A percentile compares a stretch with the other conserved stretches of the same genome.
Evolutionary conservation across 2,113 vertebrate genomes (phyloP).

Genomic region (Alouatta palliata): DNA sequence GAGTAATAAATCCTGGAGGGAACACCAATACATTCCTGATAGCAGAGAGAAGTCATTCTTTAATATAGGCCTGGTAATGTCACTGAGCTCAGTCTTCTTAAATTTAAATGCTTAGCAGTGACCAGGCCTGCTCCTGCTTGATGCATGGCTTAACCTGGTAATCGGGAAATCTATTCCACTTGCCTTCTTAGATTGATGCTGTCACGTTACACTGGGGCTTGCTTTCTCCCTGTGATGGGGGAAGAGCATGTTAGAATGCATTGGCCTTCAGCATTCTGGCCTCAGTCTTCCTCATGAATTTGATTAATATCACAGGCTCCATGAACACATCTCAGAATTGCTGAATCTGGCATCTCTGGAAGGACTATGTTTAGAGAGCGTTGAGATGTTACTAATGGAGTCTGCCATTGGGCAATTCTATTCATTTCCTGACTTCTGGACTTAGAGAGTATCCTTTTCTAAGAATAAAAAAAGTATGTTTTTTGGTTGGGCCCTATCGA

Average conservation of each 20-base stretch:
- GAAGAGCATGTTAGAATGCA: slow-evolving; percentile 66
- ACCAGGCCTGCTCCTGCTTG: slow-evolving; percentile 77
- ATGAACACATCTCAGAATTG: slow-evolving; percentile 54
- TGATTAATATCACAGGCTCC: slow-evolving; percentile 65
- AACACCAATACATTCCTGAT: slow-evolving; percentile 77
- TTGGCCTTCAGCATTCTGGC: slow-evolving; percentile 60
- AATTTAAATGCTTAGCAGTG: slow-evolving; percentile 83
- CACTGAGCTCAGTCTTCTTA: slow-evolving; percentile 83
- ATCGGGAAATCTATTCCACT: slow-evolving; percentile 84
- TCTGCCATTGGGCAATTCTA: slow-evolving; percentile 19
- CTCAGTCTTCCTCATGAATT: slow-evolving; percentile 54
- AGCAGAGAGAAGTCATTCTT: slow-evolving; percentile 78
- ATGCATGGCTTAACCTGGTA: slow-evolving; percentile 82
- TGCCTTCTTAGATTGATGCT: slow-evolving; percentile 83
- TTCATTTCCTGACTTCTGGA: slow-evolving; percentile 48
- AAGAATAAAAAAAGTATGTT: background rate
- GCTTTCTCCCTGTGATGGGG: slow-evolving; percentile 61
- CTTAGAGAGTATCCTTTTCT: slow-evolving; percentile 9
- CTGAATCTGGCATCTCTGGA: slow-evolving; percentile 70
- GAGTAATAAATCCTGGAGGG: slow-evolving; percentile 77
- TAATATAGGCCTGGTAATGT: slow-evolving; percentile 83
- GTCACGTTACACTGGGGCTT: slow-evolving; percentile 72
- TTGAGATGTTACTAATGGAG: slow-evolving; percentile 79
- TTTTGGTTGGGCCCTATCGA: background rate
- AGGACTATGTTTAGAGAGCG: slow-evolving; percentile 73